Base-by-base conservation (phyloP, 1,140 invertebrate genomes). In the Drosophila carrolli region DNA sequence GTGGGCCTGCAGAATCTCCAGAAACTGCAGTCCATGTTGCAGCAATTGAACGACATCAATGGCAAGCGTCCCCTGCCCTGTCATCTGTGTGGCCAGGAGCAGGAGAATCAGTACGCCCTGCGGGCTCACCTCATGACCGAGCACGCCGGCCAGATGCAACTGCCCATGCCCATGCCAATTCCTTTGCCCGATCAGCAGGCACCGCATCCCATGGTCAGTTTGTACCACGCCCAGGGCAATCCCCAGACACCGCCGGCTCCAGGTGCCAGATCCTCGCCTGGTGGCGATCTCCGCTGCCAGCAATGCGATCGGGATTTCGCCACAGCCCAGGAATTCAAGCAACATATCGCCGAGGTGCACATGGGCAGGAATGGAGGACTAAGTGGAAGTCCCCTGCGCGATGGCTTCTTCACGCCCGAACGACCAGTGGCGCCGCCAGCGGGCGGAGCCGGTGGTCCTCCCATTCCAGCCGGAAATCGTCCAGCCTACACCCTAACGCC, bases 21-120 rank as follows among this genome's bases (percentile, higher is more conserved):
- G 75, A 97, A 98, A 90, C 93, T 98, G 16, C 97, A 98, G 91
- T 96, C 96, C 0, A 98, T 98, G 97, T 96, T 98, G 74, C 94
- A 97, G 51, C 97, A 98, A 92, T 92, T 98, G 50, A 98, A 98
- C 86, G 96, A 96, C 58, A 92, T 96, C 35, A 95, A 96, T 68
- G 94, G 91, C 91, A 95, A 94, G 90, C 93, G 93, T 4, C 91
- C 94, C 0, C 91, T 93, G 2, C 93, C 93, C 5, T 95, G 95
- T 74, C 93, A 91, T 41, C 81, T 94, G 3, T 95, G 95, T 67
- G 94, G 94, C 2, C 94, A 94, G 57, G 95, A 95, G 58, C 94
- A 94, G 74, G 95, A 95, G 43, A 94, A 94, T 62, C 93, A 94
- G 43, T 93, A 93, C 44, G 93, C 93, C 7, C 79, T 95, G 32